Percentiles rank a stretch among this genome's conserved stretches.
Evolutionary conservation across 2,797 vertebrate species (phyloP).

Genomic region (Sebastiscus albofasciatus): DNA sequence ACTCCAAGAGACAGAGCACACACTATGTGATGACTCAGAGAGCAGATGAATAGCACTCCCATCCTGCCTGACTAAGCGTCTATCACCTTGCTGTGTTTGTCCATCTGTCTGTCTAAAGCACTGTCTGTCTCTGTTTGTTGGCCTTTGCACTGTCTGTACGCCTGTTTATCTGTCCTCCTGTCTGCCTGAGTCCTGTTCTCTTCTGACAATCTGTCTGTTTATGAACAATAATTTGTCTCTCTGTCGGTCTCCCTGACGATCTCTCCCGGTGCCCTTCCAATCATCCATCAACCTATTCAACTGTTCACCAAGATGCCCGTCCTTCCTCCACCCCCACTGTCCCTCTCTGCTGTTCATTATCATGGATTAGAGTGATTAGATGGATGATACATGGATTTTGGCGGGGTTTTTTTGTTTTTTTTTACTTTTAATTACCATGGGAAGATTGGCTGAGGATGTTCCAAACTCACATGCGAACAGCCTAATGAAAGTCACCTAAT

Average conservation of each 20-base stretch:
- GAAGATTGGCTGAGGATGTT: background rate
- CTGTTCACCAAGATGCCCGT: constrained; percentile 19
- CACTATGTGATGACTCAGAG: constrained; percentile 49
- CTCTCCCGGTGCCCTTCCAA: constrained; percentile 18
- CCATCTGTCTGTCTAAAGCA: constrained; percentile 68
- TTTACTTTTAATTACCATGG: background rate
- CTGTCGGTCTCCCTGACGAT: background rate
- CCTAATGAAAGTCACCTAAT: background rate
- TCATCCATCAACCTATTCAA: constrained; percentile 9
- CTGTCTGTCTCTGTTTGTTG: constrained; percentile 62
- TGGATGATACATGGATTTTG: background rate
- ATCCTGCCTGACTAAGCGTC: constrained; percentile 56
- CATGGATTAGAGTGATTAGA: background rate
- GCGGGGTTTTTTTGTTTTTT: background rate
- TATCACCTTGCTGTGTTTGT: constrained; percentile 72
- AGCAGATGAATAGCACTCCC: constrained; percentile 39
- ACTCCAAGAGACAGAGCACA: constrained; percentile 48
- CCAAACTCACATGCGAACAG: background rate
- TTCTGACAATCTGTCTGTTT: constrained; percentile 48
- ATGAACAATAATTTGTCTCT: constrained; percentile 35
- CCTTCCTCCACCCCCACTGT: background rate
- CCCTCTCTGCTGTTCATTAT: background rate
- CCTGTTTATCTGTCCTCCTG: constrained; percentile 61
- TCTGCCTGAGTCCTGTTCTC: constrained; percentile 24
- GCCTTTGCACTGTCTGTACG: constrained; percentile 45